Evolutionary conservation across 2,888 invertebrate species (phyloP).

Genomic region (Gerosis bhagava): DNA sequence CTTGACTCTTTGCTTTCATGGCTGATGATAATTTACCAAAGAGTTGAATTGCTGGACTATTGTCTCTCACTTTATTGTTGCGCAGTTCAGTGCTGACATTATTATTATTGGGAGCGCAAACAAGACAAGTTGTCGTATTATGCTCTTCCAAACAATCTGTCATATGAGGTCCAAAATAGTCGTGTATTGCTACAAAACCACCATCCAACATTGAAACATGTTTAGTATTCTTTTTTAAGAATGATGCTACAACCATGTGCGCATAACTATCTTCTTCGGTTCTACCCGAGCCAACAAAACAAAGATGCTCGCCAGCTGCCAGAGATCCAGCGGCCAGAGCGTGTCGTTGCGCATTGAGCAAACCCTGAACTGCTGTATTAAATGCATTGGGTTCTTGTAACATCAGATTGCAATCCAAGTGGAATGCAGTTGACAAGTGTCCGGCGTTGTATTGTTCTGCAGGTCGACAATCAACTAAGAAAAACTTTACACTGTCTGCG

Average conservation of each 20-base stretch:
- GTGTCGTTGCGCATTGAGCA: slow-evolving; percentile 94
- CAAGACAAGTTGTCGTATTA: slow-evolving; percentile 89
- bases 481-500: slow-evolving; percentile 90
- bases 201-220: slow-evolving; percentile 96
- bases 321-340: slow-evolving; percentile 93
- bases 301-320: slow-evolving; percentile 94
- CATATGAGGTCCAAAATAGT: slow-evolving; percentile 91
- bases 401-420: slow-evolving; percentile 98
- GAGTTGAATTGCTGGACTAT: slow-evolving; percentile 84
- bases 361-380: slow-evolving; percentile 95
- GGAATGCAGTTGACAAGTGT: slow-evolving; percentile 98
- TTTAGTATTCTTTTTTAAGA: slow-evolving; percentile 95
- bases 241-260: slow-evolving; percentile 98
- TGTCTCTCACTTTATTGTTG: slow-evolving; percentile 53
- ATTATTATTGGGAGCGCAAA: slow-evolving; percentile 85
- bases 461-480: slow-evolving; percentile 98
- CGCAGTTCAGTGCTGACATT: slow-evolving; percentile 53
- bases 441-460: slow-evolving; percentile 98
- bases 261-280: slow-evolving; percentile 97
- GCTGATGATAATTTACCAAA: slow-evolving; percentile 93
- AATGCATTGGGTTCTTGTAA: slow-evolving; percentile 98
- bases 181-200: slow-evolving; percentile 93
- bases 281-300: slow-evolving; percentile 96
- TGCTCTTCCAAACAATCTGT: slow-evolving; percentile 93
- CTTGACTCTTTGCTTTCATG: slow-evolving; percentile 95